Conservation (phyloP, 2,797 vertebrate species). For the Antrozous pallidus region DNA sequence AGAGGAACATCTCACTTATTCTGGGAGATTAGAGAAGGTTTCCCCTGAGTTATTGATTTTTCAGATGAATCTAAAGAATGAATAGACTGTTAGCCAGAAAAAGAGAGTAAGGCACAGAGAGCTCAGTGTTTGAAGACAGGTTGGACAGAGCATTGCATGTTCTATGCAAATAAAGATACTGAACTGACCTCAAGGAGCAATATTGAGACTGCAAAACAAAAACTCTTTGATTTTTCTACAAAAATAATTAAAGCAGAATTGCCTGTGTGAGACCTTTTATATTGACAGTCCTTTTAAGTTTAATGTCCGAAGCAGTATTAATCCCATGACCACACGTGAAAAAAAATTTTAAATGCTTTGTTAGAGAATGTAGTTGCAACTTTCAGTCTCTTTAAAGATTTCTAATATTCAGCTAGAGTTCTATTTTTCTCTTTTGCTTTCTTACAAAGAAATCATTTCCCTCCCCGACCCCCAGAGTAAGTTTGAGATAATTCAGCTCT, state of each 20-base stretch:
- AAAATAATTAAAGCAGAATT: slow-evolving; percentile 35
- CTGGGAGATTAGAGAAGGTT: neutral
- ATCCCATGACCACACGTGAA: slow-evolving; percentile 27
- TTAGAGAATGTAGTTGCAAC: slow-evolving; percentile 54
- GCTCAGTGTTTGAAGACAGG: neutral
- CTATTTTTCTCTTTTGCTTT: slow-evolving; percentile 62
- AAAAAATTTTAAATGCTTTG: slow-evolving; percentile 49
- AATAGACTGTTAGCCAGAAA: neutral
- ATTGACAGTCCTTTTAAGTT: slow-evolving; percentile 42
- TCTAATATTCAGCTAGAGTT: slow-evolving; percentile 70
- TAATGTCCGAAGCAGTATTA: slow-evolving; percentile 31
- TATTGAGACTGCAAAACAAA: neutral
- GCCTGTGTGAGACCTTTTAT: slow-evolving; percentile 38
- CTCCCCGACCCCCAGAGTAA: slow-evolving; percentile 54
- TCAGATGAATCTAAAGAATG: neutral
- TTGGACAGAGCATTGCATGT: neutral
- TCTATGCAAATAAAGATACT: neutral
- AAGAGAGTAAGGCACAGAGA: neutral
- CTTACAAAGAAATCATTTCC: slow-evolving; percentile 58
- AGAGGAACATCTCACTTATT: neutral
- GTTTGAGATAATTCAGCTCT: slow-evolving; percentile 76
- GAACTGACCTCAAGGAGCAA: neutral
- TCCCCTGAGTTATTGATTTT: neutral
- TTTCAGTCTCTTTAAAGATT: slow-evolving; percentile 57
- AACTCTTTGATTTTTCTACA: neutral